Evolutionary conservation across 1,140 invertebrate genomes (phyloP).

Genomic region (Caerostris darwini): DNA sequence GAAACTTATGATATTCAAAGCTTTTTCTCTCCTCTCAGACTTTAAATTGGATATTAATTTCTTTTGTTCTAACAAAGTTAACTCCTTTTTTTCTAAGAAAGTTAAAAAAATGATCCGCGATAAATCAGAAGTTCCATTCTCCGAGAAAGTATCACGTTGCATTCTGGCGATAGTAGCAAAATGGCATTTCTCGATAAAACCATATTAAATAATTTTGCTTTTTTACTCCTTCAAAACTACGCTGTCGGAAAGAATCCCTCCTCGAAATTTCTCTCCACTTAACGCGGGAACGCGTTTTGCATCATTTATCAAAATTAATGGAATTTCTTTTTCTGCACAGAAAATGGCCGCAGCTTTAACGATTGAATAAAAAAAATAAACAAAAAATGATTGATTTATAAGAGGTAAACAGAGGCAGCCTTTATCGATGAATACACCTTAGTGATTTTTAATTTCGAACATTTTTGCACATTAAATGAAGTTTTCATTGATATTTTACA

Average conservation of each 20-base stretch:
- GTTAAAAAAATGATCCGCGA: not conserved
- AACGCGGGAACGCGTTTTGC: not conserved
- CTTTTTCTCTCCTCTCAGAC: not conserved
- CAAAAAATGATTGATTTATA: conserved; percentile 1
- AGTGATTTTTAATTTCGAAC: conserved; percentile 27
- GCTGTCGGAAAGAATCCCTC: not conserved
- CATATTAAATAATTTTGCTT: not conserved
- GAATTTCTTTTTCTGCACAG: not conserved
- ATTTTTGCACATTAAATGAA: conserved; percentile 3
- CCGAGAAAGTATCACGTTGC: not conserved
- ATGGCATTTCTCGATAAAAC: conserved; percentile 1
- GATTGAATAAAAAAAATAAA: not conserved
- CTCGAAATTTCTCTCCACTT: not conserved
- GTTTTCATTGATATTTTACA: not conserved
- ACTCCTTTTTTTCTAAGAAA: not conserved
- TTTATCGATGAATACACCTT: not conserved
- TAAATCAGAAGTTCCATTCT: not conserved
- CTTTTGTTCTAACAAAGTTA: not conserved
- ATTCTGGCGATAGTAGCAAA: not conserved
- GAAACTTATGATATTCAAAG: too few relatives aligned
- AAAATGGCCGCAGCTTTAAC: not conserved
- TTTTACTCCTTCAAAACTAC: not conserved
- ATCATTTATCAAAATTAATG: not conserved
- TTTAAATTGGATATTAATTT: not conserved
- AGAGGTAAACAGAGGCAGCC: not conserved